Evolutionary conservation across 2,797 vertebrate genomes (phyloP).

Genomic region (Lophius americanus): DNA sequence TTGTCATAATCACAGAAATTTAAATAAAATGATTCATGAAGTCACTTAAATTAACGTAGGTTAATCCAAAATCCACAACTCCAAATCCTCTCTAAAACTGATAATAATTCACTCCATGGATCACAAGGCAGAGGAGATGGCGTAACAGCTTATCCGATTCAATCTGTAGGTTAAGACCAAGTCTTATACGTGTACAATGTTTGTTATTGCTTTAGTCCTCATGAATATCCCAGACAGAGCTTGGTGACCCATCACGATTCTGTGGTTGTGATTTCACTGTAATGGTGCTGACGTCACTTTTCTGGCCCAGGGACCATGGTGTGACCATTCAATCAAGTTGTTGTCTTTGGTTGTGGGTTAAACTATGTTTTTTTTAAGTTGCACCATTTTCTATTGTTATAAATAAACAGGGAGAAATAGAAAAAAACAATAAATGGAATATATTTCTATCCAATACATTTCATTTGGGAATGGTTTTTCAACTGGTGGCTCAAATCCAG

Average conservation of each 20-base stretch:
- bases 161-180: slow-evolving; percentile 43
- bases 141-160: slow-evolving; percentile 30
- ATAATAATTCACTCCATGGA: slow-evolving; percentile 35
- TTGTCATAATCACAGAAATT: slow-evolving; percentile 16
- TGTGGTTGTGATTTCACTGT: slow-evolving; percentile 25
- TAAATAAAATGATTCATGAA: slow-evolving; percentile 36
- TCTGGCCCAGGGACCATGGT: slow-evolving; percentile 32
- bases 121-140: slow-evolving; percentile 22
- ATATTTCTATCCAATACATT: slow-evolving; percentile 43
- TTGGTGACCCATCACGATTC: slow-evolving; percentile 40
- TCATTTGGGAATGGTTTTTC: slow-evolving; percentile 40
- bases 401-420: slow-evolving; percentile 57
- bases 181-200: slow-evolving; percentile 49
- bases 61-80: slow-evolving; percentile 51
- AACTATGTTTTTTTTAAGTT: slow-evolving; percentile 35
- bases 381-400: slow-evolving; percentile 41
- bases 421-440: slow-evolving; percentile 33
- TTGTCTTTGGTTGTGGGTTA: slow-evolving; percentile 69
- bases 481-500: slow-evolving; percentile 75
- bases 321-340: slow-evolving; percentile 42
- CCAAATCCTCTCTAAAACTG: slow-evolving; percentile 29
- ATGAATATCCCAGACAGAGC: slow-evolving; percentile 40
- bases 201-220: slow-evolving; percentile 77
- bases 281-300: slow-evolving; percentile 16
- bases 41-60: slow-evolving; percentile 50